phyloP scores from a whole-genome alignment of 2,113 vertebrate species.

The Sterrhoptilus dennistouni region DNA sequence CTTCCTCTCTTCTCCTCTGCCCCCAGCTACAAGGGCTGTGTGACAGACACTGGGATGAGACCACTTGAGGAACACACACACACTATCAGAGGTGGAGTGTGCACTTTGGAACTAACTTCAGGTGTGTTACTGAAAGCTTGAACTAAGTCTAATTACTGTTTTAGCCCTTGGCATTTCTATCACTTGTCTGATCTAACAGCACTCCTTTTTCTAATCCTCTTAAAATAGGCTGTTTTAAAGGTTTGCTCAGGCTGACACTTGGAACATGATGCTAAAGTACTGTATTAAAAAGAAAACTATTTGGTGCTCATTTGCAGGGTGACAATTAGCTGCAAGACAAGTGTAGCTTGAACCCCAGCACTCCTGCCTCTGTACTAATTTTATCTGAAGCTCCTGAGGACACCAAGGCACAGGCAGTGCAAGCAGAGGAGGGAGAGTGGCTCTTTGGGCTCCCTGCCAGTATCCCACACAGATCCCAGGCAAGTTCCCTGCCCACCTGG shows the following conservation, averaged over 20 bases:
- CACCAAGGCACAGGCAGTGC: neutral
- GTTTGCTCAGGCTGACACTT: neutral
- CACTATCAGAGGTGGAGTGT: neutral
- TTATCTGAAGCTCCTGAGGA: neutral
- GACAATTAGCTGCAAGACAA: neutral
- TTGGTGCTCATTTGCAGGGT: neutral
- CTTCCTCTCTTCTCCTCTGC: neutral
- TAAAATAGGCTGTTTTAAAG: neutral
- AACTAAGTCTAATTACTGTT: neutral
- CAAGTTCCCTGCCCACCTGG: rapidly evolving
- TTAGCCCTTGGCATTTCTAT: neutral
- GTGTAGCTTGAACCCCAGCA: neutral
- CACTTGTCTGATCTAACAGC: neutral
- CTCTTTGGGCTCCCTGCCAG: neutral
- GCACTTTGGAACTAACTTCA: neutral
- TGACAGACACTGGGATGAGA: rapidly evolving
- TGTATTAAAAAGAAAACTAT: neutral
- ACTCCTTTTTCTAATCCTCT: neutral
- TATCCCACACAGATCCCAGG: neutral
- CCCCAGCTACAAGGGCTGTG: neutral
- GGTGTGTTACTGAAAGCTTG: neutral
- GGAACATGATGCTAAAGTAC: neutral
- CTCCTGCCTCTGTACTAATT: neutral
- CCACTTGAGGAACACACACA: neutral
- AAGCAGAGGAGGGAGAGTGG: neutral